Evolutionary conservation across 1,140 invertebrate species (phyloP).

Genomic region (Oscheius sp.): DNA sequence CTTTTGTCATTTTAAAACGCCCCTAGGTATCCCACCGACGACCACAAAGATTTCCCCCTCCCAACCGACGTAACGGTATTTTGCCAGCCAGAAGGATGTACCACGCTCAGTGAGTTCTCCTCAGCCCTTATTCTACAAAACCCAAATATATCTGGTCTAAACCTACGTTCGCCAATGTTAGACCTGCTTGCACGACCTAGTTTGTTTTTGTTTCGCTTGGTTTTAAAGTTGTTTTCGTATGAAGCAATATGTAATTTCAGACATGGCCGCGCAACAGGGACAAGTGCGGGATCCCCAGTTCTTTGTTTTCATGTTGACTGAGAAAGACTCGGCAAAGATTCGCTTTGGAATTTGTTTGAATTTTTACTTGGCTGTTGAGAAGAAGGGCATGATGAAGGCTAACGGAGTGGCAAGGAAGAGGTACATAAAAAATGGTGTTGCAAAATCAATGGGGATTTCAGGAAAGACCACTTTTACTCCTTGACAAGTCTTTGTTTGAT

Average conservation of each 20-base stretch:
- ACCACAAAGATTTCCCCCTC: constrained; percentile 91
- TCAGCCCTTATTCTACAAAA: neutral
- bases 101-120: constrained; percentile 74
- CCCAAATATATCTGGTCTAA: neutral
- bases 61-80: constrained; percentile 98
- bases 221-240: too few species aligned
- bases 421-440: constrained; percentile 2
- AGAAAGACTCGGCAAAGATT: constrained; percentile 93
- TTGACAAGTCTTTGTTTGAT: constrained; percentile 94
- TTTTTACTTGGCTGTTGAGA: constrained; percentile 84
- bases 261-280: neutral
- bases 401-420: constrained; percentile 27
- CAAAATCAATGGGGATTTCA: constrained; percentile 17
- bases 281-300: constrained; percentile 64
- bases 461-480: constrained; percentile 67
- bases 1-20: constrained; percentile 79
- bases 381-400: constrained; percentile 40
- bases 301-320: constrained; percentile 96
- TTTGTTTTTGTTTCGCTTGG: too few species aligned
- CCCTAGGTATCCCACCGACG: constrained; percentile 91
- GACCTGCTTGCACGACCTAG: neutral
- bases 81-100: constrained; percentile 97
- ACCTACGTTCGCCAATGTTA: neutral
- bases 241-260: neutral
- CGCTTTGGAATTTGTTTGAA: constrained; percentile 95